Base-by-base conservation (phyloP, 2,113 vertebrate species). In the Oreocharis arfaki region DNA sequence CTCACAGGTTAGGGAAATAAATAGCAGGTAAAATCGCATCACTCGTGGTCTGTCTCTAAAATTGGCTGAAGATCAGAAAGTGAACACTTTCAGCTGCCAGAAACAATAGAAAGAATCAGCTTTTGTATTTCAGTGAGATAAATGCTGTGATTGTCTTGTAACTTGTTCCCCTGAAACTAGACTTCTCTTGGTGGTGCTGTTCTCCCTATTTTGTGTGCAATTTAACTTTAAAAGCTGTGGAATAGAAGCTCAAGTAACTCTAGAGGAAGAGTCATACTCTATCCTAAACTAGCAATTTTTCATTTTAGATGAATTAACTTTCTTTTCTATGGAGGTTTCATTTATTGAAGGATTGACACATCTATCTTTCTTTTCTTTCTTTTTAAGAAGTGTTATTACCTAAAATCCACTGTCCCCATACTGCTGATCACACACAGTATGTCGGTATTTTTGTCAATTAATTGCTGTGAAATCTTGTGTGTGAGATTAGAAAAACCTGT, bases 151-250 rank as follows among this genome's bases (percentile, higher is more conserved):
- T 84, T 87, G 88, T 93, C 76, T 94, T 77, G 13, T 59, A 78
- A 61, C 42, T 84, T 78, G 61, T 81, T 93, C 94, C 61, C 73
- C 80, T 84, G 80, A 86, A 90, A 87, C 83, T 65, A 84, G 50
- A 90, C 90, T 96, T 90, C 94, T 94, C 89, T 87, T 96, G 96
- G 95, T 96, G 95, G 96, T 97, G 95, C 94, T 97, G 87, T 96
- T 95, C 89, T 96, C 89, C 93, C 69, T 97, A 5, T 67, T 96
- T 97, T 94, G 84, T 53, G 55, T 89, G 68, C 1, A 4, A 53
- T 95, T 93, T 84, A 85, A 70, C 71, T 93, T 90, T 11, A 92
- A 92, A 78, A 85, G 42, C 33, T 47, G 42, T 79, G 63, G 59
- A 96, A 37, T n/a, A 83, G 49, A 70, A 95, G 37, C 63, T 85